phyloP scores from a whole-genome alignment of 1,140 invertebrate genomes.

The Apolygus lucorum region DNA sequence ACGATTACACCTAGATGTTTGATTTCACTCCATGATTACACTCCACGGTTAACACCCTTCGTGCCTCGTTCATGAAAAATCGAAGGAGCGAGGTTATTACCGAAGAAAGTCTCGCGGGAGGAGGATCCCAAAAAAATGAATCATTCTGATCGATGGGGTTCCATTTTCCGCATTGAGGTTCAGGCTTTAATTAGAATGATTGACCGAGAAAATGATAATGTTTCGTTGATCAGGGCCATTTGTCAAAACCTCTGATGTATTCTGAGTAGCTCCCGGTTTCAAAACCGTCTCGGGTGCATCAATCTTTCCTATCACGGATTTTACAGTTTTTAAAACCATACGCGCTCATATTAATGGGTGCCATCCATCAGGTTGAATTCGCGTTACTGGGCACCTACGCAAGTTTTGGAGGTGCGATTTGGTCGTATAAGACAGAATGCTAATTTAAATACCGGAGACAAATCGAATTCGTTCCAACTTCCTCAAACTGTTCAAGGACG shows the following conservation, averaged over 20 bases:
- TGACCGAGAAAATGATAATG: conserved; percentile 8
- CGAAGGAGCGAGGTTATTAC: too few species aligned
- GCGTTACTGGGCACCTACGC: background rate
- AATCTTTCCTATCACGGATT: background rate
- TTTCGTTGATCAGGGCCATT: conserved; percentile 12
- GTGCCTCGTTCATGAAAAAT: too few species aligned
- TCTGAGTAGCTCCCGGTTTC: background rate
- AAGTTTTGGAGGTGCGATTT: background rate
- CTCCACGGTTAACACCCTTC: too few species aligned
- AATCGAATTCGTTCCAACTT: too few species aligned
- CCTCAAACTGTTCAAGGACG: too few species aligned
- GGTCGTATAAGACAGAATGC: background rate
- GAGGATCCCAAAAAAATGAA: conserved; percentile 1
- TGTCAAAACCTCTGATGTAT: conserved; percentile 1
- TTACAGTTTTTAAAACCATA: background rate
- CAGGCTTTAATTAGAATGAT: conserved; percentile 13
- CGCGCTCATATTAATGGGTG: background rate
- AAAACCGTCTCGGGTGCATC: background rate
- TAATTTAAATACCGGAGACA: too few species aligned
- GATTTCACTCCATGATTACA: too few species aligned
- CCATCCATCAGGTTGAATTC: background rate
- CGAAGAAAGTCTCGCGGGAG: conserved; percentile 6
- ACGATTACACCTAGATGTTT: too few species aligned
- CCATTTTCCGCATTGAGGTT: background rate
- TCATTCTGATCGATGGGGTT: background rate